Base-by-base conservation (phyloP, 2,797 vertebrate species). In the Gallinago stenura region DNA sequence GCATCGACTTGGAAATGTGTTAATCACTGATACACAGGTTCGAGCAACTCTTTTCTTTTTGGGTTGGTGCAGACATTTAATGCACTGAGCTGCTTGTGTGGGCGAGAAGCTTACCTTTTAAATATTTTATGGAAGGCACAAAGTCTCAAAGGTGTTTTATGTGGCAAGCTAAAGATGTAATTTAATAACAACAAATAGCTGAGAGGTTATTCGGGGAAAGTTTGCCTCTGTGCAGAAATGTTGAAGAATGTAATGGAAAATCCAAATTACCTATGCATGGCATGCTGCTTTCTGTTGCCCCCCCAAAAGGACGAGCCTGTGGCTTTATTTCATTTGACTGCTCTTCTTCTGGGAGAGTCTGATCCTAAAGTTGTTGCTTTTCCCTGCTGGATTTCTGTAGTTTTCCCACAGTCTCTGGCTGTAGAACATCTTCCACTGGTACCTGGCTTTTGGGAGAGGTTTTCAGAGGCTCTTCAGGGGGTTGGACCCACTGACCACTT, bases 121-220 rank as follows among this genome's bases (percentile, higher is more conserved):
- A 73, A 72, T 62, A 66, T 58, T 93, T 91, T 53, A 26, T 85
- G 91, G 73, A 94, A 83, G 86, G 92, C 90, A 78, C 45, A 0
- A 45, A 79, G 75, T 81, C 90, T 95, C 87, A 12, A 18, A 82
- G 79, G 68, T 94, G 96, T 96, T 94, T 92, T 50, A 62, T 72
- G 77, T 91, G 89, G 97, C 94, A 69, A 72, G 83, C 86, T 76
- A 10, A 92, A 89, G 96, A 48, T 82, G 77, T 91, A 85, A 93
- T 92, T 91, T 16, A 92, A 88, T 89, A 85, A 91, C 87, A 95
- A 57, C 90, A 84, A 94, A 90, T 26, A 81, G 70, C 37, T 41
- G 88, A 68, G 88, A 60, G 83, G 66, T 93, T 83, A 90, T 87
- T 91, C 2, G 9, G 93, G 89, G 79, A 43, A 81, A 82, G 56